Conservation (phyloP, 2,888 invertebrate genomes). For the Copidosoma aretas region DNA sequence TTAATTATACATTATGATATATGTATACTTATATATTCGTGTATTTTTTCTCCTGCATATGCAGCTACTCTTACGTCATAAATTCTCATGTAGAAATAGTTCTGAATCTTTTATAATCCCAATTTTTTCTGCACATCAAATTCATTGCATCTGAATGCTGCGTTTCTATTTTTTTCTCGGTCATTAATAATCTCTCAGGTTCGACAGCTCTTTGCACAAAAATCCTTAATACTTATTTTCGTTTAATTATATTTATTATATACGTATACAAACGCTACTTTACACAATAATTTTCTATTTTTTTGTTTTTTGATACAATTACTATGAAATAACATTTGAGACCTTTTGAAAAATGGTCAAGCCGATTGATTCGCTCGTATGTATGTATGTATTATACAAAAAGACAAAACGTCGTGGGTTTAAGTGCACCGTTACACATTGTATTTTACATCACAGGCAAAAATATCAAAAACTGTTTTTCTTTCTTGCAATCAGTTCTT, state of each 20-base stretch:
- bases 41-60: constrained; percentile 43
- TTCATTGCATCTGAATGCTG: constrained; percentile 53
- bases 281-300: constrained; percentile 18
- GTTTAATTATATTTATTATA: constrained; percentile 33
- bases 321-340: constrained; percentile 37
- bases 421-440: constrained; percentile 49
- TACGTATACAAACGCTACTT: constrained; percentile 34
- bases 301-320: constrained; percentile 17
- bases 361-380: constrained; percentile 41
- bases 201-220: constrained; percentile 29
- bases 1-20: constrained; percentile 45
- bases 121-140: constrained; percentile 13
- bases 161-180: constrained; percentile 20
- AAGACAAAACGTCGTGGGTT: constrained; percentile 43
- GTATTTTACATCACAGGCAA: constrained; percentile 49
- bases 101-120: constrained; percentile 42
- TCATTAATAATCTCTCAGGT: constrained; percentile 7
- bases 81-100: constrained; percentile 58
- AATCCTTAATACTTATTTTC: constrained; percentile 20
- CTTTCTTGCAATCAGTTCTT: constrained; percentile 11
- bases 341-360: constrained; percentile 47
- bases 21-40: constrained; percentile 50
- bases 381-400: constrained; percentile 27
- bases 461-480: constrained; percentile 42
- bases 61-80: constrained; percentile 49